Evolutionary conservation across 2,888 invertebrate genomes (phyloP).

Genomic region (Pseudococcus viburni): DNA sequence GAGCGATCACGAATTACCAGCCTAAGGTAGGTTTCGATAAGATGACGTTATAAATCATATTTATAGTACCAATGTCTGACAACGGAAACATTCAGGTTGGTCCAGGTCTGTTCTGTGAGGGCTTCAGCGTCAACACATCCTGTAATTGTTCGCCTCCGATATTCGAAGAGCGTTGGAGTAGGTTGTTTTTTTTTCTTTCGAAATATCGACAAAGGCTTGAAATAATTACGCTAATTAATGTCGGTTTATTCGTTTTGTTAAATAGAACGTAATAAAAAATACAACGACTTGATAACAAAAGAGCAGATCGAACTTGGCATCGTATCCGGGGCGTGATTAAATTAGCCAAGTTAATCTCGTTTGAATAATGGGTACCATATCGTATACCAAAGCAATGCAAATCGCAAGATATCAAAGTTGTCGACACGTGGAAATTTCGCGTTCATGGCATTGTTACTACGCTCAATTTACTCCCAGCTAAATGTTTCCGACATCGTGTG

Average conservation of each 20-base stretch:
- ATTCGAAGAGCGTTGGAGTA: neutral
- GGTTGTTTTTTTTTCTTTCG: constrained; percentile 9
- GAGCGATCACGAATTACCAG: neutral
- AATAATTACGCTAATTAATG: constrained; percentile 42
- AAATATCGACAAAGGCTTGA: constrained; percentile 18
- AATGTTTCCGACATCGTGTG: constrained; percentile 27
- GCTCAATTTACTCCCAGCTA: constrained; percentile 18
- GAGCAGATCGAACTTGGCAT: constrained; percentile 26
- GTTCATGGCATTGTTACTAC: neutral
- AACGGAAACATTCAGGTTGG: constrained; percentile 53
- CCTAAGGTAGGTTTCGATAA: constrained; percentile 15
- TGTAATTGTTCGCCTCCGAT: constrained; percentile 35
- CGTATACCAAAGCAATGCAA: constrained; percentile 1
- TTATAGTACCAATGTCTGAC: neutral
- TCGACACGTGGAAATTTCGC: constrained; percentile 10
- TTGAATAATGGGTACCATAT: constrained; percentile 2
- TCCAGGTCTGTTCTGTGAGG: constrained; percentile 1
- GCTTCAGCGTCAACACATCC: constrained; percentile 11
- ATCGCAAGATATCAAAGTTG: constrained; percentile 1
- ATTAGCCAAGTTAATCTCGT: constrained; percentile 48
- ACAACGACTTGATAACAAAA: constrained; percentile 31
- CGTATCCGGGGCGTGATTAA: constrained; percentile 55
- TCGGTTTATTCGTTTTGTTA: constrained; percentile 36
- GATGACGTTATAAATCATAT: constrained; percentile 53
- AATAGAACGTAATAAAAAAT: constrained; percentile 39